A percentile compares a stretch with the other conserved stretches of the same genome.
Evolutionary conservation across 2,113 vertebrate species (phyloP).

Genomic region (Herpetotheres cachinnans): DNA sequence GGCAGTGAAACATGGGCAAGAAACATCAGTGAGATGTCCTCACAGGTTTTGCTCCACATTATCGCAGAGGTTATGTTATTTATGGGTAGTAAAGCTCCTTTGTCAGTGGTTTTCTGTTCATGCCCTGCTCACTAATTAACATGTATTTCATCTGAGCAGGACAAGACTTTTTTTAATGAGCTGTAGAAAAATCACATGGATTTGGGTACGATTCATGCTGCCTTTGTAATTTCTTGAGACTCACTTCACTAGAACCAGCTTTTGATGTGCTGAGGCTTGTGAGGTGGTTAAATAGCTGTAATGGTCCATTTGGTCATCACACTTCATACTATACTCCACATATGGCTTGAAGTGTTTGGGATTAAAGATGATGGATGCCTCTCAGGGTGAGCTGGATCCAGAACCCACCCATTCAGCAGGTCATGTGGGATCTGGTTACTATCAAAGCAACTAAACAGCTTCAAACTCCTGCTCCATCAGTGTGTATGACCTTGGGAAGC

Average conservation of each 20-base stretch:
- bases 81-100: background rate
- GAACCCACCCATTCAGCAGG: background rate
- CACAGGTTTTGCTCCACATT: background rate
- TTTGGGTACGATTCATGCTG: background rate
- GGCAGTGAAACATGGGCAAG: background rate
- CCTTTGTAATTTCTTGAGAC: background rate
- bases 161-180: background rate
- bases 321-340: background rate
- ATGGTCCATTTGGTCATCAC: background rate
- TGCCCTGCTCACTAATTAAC: background rate
- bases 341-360: background rate
- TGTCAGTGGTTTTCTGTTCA: background rate
- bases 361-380: background rate
- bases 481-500: background rate
- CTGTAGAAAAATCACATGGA: background rate
- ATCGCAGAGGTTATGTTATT: background rate
- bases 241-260: background rate
- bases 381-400: background rate
- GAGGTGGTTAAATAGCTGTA: background rate
- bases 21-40: background rate
- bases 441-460: background rate
- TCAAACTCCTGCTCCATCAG: background rate
- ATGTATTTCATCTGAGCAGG: background rate
- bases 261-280: background rate
- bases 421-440: rapidly evolving